Evolutionary conservation across 2,113 vertebrate species (phyloP).

Genomic region (Triplophysa tibetana): DNA sequence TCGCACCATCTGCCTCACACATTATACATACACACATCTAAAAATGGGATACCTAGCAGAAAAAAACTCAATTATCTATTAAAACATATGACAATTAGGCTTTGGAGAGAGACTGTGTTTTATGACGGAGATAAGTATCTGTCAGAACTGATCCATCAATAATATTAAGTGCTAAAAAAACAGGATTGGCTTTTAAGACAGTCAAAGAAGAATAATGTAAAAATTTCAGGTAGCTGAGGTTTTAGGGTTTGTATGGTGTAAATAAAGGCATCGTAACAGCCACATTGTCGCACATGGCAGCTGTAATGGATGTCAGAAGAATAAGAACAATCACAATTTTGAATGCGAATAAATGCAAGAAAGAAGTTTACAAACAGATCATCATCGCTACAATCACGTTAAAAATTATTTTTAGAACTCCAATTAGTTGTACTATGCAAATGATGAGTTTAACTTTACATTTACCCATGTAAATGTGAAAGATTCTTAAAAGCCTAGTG

Average conservation of each 20-base stretch:
- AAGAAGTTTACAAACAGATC: no score
- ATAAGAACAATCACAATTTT: no score
- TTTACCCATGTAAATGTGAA: background rate
- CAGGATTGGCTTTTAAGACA: background rate
- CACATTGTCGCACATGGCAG: background rate
- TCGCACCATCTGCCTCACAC: slow-evolving; percentile 70
- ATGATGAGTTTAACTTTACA: no score
- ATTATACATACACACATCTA: slow-evolving; percentile 44
- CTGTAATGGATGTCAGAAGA: no score
- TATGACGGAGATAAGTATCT: background rate
- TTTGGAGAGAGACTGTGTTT: slow-evolving; percentile 36
- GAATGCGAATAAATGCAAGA: no score
- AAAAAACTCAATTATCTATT: slow-evolving; percentile 55
- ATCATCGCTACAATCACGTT: no score
- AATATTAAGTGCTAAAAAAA: background rate
- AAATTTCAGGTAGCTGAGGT: no score
- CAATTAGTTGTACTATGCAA: no score
- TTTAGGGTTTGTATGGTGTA: no score
- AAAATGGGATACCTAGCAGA: slow-evolving; percentile 45
- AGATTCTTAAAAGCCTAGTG: background rate
- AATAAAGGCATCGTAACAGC: no score
- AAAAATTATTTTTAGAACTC: no score
- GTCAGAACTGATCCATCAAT: background rate
- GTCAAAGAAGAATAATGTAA: no score
- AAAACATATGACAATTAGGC: slow-evolving; percentile 55